Evolutionary conservation across 2,113 vertebrate species (phyloP), one percentile per base, ranked within the genome.

Genomic region (Origma solitaria): DNA sequence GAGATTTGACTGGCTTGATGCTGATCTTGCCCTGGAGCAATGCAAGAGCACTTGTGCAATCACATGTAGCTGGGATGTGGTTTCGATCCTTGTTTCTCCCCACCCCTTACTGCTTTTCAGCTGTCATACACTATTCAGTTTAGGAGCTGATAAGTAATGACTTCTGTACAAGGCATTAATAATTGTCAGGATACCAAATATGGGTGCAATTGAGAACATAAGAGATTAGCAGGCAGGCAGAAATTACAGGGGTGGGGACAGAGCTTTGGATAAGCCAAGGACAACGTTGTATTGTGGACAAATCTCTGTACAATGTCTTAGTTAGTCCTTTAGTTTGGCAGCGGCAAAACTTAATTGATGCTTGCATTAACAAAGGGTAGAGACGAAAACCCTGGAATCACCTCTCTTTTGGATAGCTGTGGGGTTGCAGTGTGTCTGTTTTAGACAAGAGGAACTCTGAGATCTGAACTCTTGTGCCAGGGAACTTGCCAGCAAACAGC

Each of bases 211-310:
- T n/a, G 54, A 73, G 56, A 95, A 37, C 50, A 70, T 44, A 9
- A 81, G 83, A 54, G 64, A 90, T 84, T 60, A 81, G 47, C 82
- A 92, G 57, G 28, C 85, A 92, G 86, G 77, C 76, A 94, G 83
- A 94, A 95, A 93, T 94, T 90, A 66, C 40, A 90, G 47, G 82
- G 68, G 56, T 90, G 88, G 80, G 37, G 56, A 95, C 83, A 50
- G 42, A 94, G 54, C 44, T 94, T 81, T 92, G 86, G 72, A 64
- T 90, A 86, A 94, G 40, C 49, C n/a, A 37, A 78, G 15, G 40
- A 64, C 51, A 78, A 81, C 47, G 25, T 69, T 82, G 79, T 91
- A 23, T 65, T 33, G 7, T 35, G 22, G 87, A 75, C 28, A 75
- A 85, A 64, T 49, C 42, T 72, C 79, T 53, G 13, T 49, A 40